These are phyloP conservation scores for Centruroides vittatus DNA, from an alignment of 1,140 invertebrate genomes.

Conservation along the genomic window DNA sequence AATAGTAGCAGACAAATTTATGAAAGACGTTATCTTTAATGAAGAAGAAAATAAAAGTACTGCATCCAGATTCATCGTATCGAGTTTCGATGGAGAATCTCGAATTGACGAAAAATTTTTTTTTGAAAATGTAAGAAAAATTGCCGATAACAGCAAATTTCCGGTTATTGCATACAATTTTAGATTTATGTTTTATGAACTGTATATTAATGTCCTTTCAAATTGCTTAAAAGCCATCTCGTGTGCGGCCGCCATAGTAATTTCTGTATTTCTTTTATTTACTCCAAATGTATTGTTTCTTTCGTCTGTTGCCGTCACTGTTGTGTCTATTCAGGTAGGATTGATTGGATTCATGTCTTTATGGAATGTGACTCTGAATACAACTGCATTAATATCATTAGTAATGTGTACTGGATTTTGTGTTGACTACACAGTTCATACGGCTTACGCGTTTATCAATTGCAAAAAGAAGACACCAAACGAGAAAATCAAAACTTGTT, in stretches of 20 bases:
- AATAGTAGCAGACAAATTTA: constrained; percentile 43
- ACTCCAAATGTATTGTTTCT: constrained; percentile 87
- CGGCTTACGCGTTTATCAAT: constrained; percentile 90
- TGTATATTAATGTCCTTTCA: constrained; percentile 82
- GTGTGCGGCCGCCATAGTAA: constrained; percentile 73
- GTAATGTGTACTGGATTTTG: constrained; percentile 98
- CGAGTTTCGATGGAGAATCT: constrained; percentile 73
- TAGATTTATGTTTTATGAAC: constrained; percentile 81
- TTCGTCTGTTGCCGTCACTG: constrained; percentile 85
- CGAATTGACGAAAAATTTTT: constrained; percentile 83
- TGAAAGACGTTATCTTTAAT: constrained; percentile 71
- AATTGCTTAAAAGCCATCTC: constrained; percentile 53
- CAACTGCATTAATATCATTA: constrained; percentile 95
- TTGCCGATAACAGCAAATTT: constrained; percentile 57
- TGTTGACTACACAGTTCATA: constrained; percentile 92
- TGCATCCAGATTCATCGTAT: constrained; percentile 70
- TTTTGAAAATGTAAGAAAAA: constrained; percentile 57
- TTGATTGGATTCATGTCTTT: constrained; percentile 91
- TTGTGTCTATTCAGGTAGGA: constrained; percentile 84
- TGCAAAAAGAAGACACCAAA: constrained; percentile 33
- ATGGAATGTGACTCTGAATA: constrained; percentile 87
- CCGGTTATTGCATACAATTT: constrained; percentile 85
- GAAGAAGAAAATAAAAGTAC: constrained; percentile 52
- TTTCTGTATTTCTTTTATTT: constrained; percentile 86
- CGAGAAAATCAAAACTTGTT: constrained; percentile 66